Conservation (phyloP, 1,140 invertebrate genomes). For the Oncopodura yosiiana region DNA sequence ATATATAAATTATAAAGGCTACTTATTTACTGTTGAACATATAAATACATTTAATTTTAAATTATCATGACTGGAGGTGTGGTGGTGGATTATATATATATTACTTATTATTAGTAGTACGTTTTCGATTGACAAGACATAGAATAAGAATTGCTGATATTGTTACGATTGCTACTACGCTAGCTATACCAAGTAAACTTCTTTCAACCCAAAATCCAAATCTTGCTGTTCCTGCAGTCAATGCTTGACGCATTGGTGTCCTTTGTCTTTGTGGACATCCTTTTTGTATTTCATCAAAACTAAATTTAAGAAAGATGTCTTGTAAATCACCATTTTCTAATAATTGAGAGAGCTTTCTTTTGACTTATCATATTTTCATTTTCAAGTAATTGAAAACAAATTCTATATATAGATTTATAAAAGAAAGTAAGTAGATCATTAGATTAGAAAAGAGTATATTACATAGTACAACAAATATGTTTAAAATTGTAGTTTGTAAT, state of each 20-base stretch:
- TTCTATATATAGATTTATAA: conserved; percentile 14
- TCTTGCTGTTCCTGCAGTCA: conserved; percentile 6
- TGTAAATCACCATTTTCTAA: conserved; percentile 28
- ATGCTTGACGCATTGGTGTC: conserved; percentile 13
- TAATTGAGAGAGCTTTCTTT: conserved; percentile 31
- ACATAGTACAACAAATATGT: neutral
- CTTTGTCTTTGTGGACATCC: conserved; percentile 26
- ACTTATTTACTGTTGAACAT: no score
- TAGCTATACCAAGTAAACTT: conserved; percentile 28
- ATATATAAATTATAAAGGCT: no score
- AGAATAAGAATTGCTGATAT: conserved; percentile 31
- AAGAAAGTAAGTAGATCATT: neutral
- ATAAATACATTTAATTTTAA: no score
- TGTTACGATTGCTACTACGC: conserved; percentile 33
- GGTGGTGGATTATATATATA: no score
- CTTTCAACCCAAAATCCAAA: conserved; percentile 32
- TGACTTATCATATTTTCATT: conserved; percentile 34
- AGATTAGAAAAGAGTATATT: neutral
- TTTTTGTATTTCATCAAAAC: conserved; percentile 32
- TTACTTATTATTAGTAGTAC: no score
- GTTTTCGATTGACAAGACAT: conserved; percentile 29
- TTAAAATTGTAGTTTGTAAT: neutral
- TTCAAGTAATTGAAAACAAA: conserved; percentile 34
- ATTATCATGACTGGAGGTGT: no score
- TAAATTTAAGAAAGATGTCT: conserved; percentile 32